Base-by-base conservation (phyloP, 2,797 vertebrate species). In the Austrolebias charrua region DNA sequence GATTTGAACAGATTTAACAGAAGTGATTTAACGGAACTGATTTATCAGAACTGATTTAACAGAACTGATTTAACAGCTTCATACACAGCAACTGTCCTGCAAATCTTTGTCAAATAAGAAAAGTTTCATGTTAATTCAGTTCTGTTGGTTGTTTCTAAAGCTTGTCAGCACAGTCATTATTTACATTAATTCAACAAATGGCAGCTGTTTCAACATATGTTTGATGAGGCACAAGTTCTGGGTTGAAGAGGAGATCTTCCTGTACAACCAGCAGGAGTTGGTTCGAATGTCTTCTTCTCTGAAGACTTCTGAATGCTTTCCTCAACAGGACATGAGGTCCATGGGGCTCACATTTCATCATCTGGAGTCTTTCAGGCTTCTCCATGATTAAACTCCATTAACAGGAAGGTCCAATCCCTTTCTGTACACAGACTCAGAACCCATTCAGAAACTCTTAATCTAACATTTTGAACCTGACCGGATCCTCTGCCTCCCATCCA, bases 221-320 rank as follows among this genome's bases (percentile, higher is more conserved):
- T n/a, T 67, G 75, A 75, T 61, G 60, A 77, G 76, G 61, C 66
- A 55, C 50, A 58, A 74, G 68, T 66, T 67, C 38, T 14, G 72
- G 58, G 69, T 75, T 71, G 61, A 66, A 60, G 65, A 79, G 43
- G 31, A 63, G 63, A 69, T 68, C 55, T 73, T 68, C 71, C 68
- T 24, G 65, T 62, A 58, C 57, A 52, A 60, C 33, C 64, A 74
- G 52, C 20, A 51, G 53, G n/a, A n/a, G n/a, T n/a, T n/a, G 19
- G 56, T 50, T 31, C 63, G 69, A 79, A 80, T 55, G 68, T 81
- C 76, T 75, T 76, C 57, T 66, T 76, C 68, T 59, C 33, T 6
- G 50, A 66, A 8, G 16, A 60, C 38, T 45, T 35, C 53, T 10
- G 7, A 28, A 29, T 10, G 33, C 3, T 15, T 20, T 29, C 40